These are phyloP conservation scores for Limnothrissa miodon DNA, from an alignment of 2,113 vertebrate species.

Conservation along the genomic window DNA sequence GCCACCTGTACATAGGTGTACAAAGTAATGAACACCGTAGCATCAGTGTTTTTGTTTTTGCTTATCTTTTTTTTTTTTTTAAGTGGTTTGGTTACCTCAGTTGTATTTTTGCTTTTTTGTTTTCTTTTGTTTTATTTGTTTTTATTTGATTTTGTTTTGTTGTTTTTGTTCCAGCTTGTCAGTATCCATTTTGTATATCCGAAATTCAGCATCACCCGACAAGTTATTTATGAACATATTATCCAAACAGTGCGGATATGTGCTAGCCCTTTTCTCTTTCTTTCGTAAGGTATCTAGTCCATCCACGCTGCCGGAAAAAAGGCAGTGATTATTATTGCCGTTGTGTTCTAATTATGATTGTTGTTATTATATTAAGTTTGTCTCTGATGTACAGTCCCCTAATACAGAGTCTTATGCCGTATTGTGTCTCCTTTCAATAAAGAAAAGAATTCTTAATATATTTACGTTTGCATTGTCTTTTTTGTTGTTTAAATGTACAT, in stretches of 20 bases:
- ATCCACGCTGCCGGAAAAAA: slow-evolving; percentile 45
- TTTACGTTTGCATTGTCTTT: slow-evolving; percentile 37
- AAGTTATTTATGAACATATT: slow-evolving; percentile 86
- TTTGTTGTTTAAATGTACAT: not conserved
- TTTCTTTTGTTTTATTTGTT: slow-evolving; percentile 48
- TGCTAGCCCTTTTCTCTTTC: slow-evolving; percentile 61
- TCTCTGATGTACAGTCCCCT: slow-evolving; percentile 90
- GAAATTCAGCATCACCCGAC: slow-evolving; percentile 55
- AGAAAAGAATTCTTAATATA: slow-evolving; percentile 76
- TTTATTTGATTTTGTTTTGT: slow-evolving; percentile 84
- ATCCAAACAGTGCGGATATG: slow-evolving; percentile 64
- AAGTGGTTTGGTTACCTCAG: slow-evolving; percentile 83
- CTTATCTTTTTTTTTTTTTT: slow-evolving; percentile 52
- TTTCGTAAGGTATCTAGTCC: slow-evolving; percentile 49
- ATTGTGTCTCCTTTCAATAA: slow-evolving; percentile 95
- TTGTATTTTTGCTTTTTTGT: slow-evolving; percentile 48
- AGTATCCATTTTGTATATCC: slow-evolving; percentile 68
- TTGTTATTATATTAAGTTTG: slow-evolving; percentile 72
- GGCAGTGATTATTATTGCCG: slow-evolving; percentile 64
- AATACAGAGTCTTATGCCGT: slow-evolving; percentile 79
- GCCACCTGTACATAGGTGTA: slow-evolving; percentile 76
- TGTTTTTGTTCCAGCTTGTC: slow-evolving; percentile 83
- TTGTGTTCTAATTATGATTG: slow-evolving; percentile 56
- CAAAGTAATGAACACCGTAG: slow-evolving; percentile 52
- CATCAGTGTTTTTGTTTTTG: slow-evolving; percentile 29